Conservation (phyloP, 2,113 vertebrate species). For the Crypturellus undulatus region DNA sequence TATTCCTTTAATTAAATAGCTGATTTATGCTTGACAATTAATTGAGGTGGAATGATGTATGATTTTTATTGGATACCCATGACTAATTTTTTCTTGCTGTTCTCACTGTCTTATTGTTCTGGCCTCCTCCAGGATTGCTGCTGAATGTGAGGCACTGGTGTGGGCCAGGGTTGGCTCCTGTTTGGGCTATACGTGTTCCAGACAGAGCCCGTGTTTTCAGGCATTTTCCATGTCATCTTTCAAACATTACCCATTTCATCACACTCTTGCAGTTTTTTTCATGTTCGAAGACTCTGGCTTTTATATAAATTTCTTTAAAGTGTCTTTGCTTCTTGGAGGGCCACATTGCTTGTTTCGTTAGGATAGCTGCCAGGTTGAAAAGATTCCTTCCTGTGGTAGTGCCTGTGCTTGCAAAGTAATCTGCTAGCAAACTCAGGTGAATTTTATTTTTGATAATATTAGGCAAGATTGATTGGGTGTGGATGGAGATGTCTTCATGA, state of each 20-base stretch:
- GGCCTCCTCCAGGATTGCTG: neutral
- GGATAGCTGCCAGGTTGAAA: conserved; percentile 2
- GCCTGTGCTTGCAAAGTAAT: neutral
- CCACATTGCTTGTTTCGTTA: neutral
- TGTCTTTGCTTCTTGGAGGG: neutral
- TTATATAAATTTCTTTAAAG: neutral
- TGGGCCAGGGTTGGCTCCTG: conserved; percentile 40
- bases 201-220: conserved; percentile 34
- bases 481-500: neutral
- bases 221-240: neutral
- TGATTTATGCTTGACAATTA: conserved; percentile 35
- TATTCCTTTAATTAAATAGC: conserved; percentile 57
- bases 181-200: conserved; percentile 29
- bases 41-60: conserved; percentile 32
- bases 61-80: conserved; percentile 56
- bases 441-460: neutral
- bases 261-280: neutral
- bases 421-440: neutral
- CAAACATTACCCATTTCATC: conserved; percentile 49
- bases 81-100: conserved; percentile 60
- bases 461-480: neutral
- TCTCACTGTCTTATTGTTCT: conserved; percentile 53
- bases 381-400: neutral
- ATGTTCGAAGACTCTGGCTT: neutral
- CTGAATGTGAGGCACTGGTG: conserved; percentile 35